Conservation (phyloP, 2,113 vertebrate genomes). For the Heterotis niloticus region DNA sequence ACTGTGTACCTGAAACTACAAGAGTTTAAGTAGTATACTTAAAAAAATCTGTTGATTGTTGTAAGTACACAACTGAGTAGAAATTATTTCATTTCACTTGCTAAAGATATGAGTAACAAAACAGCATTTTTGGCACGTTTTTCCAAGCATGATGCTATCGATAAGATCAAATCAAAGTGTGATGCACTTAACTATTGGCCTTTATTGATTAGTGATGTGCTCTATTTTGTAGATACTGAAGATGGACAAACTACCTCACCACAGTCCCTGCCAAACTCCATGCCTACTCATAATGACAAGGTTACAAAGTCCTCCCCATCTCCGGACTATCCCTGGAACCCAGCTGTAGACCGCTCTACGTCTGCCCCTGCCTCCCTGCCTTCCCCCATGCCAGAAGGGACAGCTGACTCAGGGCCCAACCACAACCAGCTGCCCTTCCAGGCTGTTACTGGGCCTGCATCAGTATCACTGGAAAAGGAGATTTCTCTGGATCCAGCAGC, state of each 20-base stretch:
- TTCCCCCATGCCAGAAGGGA: slow-evolving; percentile 53
- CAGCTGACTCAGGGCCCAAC: slow-evolving; percentile 48
- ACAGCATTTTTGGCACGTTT: neutral
- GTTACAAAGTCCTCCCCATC: slow-evolving; percentile 62
- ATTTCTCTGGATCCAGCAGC: slow-evolving; percentile 17
- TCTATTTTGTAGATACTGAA: slow-evolving; percentile 64
- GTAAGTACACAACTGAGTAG: neutral
- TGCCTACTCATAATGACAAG: slow-evolving; percentile 69
- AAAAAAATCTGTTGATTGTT: neutral
- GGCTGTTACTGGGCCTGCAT: slow-evolving; percentile 42
- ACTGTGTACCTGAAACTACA: neutral
- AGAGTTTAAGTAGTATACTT: neutral
- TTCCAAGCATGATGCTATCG: neutral
- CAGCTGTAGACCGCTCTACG: slow-evolving; percentile 64
- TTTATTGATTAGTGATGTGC: neutral
- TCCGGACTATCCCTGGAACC: slow-evolving; percentile 58
- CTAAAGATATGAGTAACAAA: neutral
- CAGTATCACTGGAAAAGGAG: slow-evolving; percentile 28
- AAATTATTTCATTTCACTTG: neutral
- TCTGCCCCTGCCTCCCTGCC: slow-evolving; percentile 59
- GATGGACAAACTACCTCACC: slow-evolving; percentile 98
- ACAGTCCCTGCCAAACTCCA: slow-evolving; percentile 75
- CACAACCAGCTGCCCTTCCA: slow-evolving; percentile 46
- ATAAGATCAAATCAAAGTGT: neutral
- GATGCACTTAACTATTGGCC: neutral